Base-by-base conservation (phyloP, 2,888 invertebrate genomes). In the Charanyca ferruginea region DNA sequence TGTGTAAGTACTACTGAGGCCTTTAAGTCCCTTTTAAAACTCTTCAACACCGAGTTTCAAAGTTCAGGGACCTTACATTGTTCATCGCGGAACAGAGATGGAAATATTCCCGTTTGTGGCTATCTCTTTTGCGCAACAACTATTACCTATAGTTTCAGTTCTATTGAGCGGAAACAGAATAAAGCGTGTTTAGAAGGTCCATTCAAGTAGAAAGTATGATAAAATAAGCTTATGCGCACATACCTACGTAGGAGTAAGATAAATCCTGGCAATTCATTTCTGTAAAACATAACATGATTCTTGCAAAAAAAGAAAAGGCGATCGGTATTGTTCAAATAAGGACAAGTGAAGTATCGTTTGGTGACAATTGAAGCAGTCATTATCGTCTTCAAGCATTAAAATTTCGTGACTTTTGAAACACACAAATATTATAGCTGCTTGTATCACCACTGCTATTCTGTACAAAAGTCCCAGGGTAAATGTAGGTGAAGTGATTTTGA, bases 21-120 rank as follows among this genome's bases (percentile, higher is more conserved):
- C 48, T 55, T 59, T 54, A 70, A 66, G 47, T 54, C 63, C 49
- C 69, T 75, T 59, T 67, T 53, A 64, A 79, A 78, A 69, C 63
- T 61, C 79, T 79, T 71, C 64, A 79, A 51, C 60, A 48, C 45
- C 16, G 49, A 61, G 48, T 71, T 71, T 42, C 23, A 41, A 58
- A 75, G 74, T 80, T 73, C 68, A 63, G 60, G 28, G 64, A 66
- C 49, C 62, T 11, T 38, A 42, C 66, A 74, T 75, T 67, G 62
- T 79, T 62, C 58, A 23, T 47, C 25, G 61, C 38, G 32, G 0
- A 58, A 66, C 23, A 20, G 51, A 57, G 70, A 60, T 42, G 32
- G 28, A 5, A 22, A n/a, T 65, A 54, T 59, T 23, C 13, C 20
- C 1, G 42, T 13, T 4, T 41, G 11, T 5, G 16, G 16, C 22